phyloP scores from a whole-genome alignment of 2,797 vertebrate genomes.

The Fistularia tabacaria region DNA sequence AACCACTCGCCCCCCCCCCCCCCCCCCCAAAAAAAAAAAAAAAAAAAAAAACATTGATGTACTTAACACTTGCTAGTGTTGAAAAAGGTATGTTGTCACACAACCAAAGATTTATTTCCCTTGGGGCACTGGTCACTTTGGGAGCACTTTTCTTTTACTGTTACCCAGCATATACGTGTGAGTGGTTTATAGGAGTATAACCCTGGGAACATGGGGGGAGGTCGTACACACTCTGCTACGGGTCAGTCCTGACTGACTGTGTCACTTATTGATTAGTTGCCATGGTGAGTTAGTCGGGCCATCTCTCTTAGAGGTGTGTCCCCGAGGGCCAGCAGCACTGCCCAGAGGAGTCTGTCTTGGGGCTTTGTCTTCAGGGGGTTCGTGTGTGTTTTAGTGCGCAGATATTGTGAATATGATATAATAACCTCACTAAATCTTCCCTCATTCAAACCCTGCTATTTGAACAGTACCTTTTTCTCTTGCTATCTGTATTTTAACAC shows the following conservation, averaged over 20 bases:
- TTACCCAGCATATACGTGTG: conserved; percentile 21
- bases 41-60: not conserved
- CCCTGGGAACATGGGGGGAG: conserved; percentile 69
- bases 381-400: conserved; percentile 22
- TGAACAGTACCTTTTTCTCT: conserved; percentile 36
- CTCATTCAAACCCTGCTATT: conserved; percentile 32
- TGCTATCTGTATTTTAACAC: conserved; percentile 16
- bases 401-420: conserved; percentile 3
- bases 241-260: conserved; percentile 79
- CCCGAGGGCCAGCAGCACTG: conserved; percentile 75
- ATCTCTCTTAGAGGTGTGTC: conserved; percentile 83
- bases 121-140: conserved; percentile 11
- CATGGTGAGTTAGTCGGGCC: conserved; percentile 89
- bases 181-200: conserved; percentile 56
- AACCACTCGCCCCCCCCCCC: not conserved
- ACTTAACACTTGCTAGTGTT: not conserved
- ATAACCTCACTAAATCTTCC: conserved; percentile 52
- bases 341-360: conserved; percentile 77
- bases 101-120: conserved; percentile 13
- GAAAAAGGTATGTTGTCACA: not conserved
- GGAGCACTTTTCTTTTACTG: conserved; percentile 35
- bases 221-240: conserved; percentile 45
- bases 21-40: not conserved
- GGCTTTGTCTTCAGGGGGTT: conserved; percentile 66
- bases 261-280: conserved; percentile 96